Evolutionary conservation across 1,140 invertebrate species (phyloP).

Genomic region (Paraescarpia echinospica): DNA sequence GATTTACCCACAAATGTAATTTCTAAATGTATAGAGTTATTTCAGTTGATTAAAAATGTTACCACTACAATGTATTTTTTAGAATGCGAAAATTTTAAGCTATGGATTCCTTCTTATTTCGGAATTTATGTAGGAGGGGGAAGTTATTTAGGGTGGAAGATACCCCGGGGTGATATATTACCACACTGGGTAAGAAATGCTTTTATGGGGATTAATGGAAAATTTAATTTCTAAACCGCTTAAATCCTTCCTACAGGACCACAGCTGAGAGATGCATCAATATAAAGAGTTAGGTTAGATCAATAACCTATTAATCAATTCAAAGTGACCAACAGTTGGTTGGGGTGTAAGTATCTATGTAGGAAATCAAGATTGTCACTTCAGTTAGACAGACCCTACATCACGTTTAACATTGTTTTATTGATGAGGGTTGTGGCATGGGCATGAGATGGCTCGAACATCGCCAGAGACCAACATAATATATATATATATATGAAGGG

Average conservation of each 20-base stretch:
- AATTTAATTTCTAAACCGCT: not conserved
- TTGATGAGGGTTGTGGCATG: no score
- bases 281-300: not conserved
- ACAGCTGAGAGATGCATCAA: not conserved
- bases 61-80: no score
- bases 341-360: no score
- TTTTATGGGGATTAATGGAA: not conserved
- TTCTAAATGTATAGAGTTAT: no score
- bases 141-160: no score
- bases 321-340: not conserved
- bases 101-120: no score
- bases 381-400: not conserved
- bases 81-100: no score
- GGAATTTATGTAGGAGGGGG: no score
- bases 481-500: no score
- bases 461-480: not conserved
- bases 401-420: not conserved
- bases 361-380: not conserved
- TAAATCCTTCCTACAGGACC: not conserved
- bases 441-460: not conserved
- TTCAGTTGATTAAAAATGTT: no score
- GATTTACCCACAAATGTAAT: no score
- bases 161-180: no score
- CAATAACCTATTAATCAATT: not conserved
- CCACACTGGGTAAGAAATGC: not conserved